These are phyloP conservation scores for Rhynchomys soricoides DNA, from an alignment of 2,113 vertebrate species.

Conservation along the genomic window DNA sequence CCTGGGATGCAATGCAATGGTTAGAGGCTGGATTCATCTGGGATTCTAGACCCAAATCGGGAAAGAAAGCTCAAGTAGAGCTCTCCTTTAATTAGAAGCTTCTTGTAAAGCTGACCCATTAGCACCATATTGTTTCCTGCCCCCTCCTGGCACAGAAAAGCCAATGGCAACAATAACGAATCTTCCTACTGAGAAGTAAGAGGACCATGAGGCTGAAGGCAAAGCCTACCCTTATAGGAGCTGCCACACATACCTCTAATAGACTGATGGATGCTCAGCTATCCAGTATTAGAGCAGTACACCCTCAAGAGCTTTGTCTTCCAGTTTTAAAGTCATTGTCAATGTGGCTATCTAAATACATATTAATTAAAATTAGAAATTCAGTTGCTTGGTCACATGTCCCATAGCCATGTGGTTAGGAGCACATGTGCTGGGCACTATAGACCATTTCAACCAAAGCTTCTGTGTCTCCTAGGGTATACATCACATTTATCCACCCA, in stretches of 20 bases:
- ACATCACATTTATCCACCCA: not conserved
- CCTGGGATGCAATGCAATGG: not conserved
- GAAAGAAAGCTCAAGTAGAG: not conserved
- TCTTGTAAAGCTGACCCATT: not conserved
- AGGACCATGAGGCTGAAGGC: not conserved
- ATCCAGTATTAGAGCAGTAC: not conserved
- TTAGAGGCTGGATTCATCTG: not conserved
- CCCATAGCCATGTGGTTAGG: not conserved
- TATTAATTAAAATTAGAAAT: not conserved
- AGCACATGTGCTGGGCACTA: not conserved
- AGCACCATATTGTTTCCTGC: not conserved
- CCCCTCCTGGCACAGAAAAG: not conserved
- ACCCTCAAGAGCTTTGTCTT: not conserved
- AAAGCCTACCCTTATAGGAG: not conserved
- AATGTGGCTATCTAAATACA: not conserved
- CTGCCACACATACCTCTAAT: not conserved
- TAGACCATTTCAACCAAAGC: not conserved
- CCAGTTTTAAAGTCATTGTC: not conserved
- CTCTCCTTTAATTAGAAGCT: not conserved
- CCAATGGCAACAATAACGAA: not conserved
- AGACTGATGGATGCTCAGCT: not conserved
- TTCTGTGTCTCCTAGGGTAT: fast-evolving
- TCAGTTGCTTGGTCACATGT: not conserved
- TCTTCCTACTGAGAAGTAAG: not conserved
- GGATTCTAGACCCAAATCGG: not conserved